Base-by-base conservation (phyloP, 2,113 vertebrate species). In the Connochaetes taurinus region DNA sequence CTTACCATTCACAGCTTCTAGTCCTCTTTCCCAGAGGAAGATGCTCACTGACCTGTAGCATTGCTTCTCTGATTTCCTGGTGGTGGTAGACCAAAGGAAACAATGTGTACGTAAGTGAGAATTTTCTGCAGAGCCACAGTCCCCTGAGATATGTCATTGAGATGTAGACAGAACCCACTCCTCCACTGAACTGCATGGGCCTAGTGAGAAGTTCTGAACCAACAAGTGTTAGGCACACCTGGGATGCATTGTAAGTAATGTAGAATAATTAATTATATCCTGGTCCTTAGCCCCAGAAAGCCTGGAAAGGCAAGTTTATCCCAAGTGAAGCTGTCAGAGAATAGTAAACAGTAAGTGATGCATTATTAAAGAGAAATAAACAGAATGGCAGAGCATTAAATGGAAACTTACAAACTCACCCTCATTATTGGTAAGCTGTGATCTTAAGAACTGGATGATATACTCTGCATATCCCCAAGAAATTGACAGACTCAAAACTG, bases 41-140 rank as follows among this genome's bases (percentile, higher is more conserved):
- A 31, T 80, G n/a, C 25, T 86, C 58, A 71, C 36, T 90, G 43
- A 36, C 53, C 91, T 80, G 11, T 67, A 93, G 71, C 93, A 40
- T 90, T 97, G 94, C 84, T 83, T 91, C 53, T 82, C 91, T 96
- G 43, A 16, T 47, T 40, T 94, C n/a, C 55, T 50, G 50, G 47
- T 58, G 43, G 43, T 4, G 52, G 52, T 76, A 71, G 27, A 62
- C 93, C 80, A 90, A 45, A 95, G 85, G 43, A 91, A 88, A 71
- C 13, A 57, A 11, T 94, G 4, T 94, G 53, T 84, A 53, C 1
- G 14, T 81, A 88, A 87, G 40, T 55, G 31, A 57, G 90, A 57
- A 83, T 98, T 83, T 92, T 58, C 87, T 87, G 8, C 47, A 36
- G 29, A 40, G 17, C 47, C 55, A 43, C 27, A 60, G 6, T 92